Evolutionary conservation across 53 echinoderm and acorn worm genomes (phyloP).

Genomic region (Arbacia lixula): DNA sequence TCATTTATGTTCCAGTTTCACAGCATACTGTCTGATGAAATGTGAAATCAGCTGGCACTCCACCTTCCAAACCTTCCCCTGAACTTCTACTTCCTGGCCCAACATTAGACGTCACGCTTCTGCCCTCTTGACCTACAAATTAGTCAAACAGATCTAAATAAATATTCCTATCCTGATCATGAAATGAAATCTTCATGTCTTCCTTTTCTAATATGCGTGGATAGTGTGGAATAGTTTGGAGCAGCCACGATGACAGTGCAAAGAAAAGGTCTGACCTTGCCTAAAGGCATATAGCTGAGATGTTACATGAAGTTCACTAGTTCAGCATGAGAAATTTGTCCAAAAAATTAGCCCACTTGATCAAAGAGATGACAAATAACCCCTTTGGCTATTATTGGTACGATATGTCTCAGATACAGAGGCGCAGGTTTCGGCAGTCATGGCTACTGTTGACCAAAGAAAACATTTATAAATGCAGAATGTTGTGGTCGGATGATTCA

Average conservation of each 20-base stretch:
- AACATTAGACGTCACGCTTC: not conserved
- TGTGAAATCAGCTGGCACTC: not conserved
- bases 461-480: slow-evolving; percentile 25
- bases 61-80: not conserved
- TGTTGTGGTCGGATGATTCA: not conserved
- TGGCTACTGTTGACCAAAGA: slow-evolving; percentile 20
- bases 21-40: not conserved
- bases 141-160: no score
- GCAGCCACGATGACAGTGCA: no score
- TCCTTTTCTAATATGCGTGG: no score
- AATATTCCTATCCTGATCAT: no score
- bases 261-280: no score
- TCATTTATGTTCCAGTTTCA: not conserved
- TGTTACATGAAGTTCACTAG: no score
- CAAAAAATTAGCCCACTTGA: no score
- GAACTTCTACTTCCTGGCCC: not conserved
- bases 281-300: no score
- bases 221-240: no score
- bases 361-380: slow-evolving; percentile 29
- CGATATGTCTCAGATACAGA: slow-evolving; percentile 31
- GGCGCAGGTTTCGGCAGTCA: not conserved
- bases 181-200: no score
- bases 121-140: not conserved
- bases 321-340: no score
- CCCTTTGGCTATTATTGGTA: slow-evolving; percentile 18